Percentiles rank a stretch among this genome's conserved stretches.
Conservation (phyloP, 2,797 vertebrate genomes). For the Hozukius guyotensis region DNA sequence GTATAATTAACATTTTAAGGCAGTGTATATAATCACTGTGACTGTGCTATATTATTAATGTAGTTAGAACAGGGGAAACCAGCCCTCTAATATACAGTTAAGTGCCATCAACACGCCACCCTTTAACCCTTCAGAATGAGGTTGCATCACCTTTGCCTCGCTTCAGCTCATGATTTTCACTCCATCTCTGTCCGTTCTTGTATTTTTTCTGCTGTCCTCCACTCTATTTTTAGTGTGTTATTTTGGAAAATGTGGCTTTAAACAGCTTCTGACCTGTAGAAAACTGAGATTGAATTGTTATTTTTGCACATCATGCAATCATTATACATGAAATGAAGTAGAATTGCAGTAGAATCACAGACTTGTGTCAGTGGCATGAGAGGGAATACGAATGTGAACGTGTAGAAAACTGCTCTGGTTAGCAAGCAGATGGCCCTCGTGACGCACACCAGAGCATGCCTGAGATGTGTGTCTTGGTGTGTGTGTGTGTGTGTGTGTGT, state of each 20-base stretch:
- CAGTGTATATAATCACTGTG: not conserved
- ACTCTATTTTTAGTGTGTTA: not conserved
- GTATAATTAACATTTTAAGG: not conserved
- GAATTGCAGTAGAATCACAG: slow-evolving; percentile 12
- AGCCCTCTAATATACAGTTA: not conserved
- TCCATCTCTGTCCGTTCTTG: not conserved
- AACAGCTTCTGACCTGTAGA: not conserved
- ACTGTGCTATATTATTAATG: not conserved
- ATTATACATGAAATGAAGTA: not conserved
- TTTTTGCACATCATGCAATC: not conserved
- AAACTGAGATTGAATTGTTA: not conserved
- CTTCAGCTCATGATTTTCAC: not conserved
- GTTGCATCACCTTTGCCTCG: not conserved
- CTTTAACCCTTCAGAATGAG: not conserved
- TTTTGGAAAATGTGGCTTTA: not conserved
- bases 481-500: slow-evolving; percentile 41
- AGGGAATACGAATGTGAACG: slow-evolving; percentile 35
- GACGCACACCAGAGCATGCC: slow-evolving; percentile 75
- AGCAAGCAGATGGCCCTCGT: slow-evolving; percentile 81
- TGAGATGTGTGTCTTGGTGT: slow-evolving; percentile 42
- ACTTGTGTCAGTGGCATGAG: slow-evolving; percentile 22
- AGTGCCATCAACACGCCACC: not conserved
- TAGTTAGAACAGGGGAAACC: not conserved
- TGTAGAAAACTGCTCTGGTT: slow-evolving; percentile 69
- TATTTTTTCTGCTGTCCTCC: not conserved